A percentile compares a stretch with the other conserved stretches of the same genome.
Conservation (phyloP, 2,888 invertebrate species). For the Alcis repandata region DNA sequence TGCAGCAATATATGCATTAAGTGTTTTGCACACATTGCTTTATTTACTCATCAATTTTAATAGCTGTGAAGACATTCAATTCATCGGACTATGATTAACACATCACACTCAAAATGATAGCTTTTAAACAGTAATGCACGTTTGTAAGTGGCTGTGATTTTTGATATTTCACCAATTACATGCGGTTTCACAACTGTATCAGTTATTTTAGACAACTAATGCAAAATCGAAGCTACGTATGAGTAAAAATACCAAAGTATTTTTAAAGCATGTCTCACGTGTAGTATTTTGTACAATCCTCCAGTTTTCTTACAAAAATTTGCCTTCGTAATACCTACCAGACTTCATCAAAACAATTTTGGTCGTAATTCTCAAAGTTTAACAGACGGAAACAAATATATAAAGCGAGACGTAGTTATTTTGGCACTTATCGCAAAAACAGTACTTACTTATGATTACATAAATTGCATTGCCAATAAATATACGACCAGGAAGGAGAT, state of each 20-base stretch:
- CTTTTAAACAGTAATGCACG: slow-evolving; percentile 16
- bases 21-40: slow-evolving; percentile 9
- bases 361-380: background rate
- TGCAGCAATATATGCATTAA: background rate
- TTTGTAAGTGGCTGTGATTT: slow-evolving; percentile 12
- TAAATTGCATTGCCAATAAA: slow-evolving; percentile 2
- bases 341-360: background rate
- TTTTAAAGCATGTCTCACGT: background rate
- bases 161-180: slow-evolving; percentile 11
- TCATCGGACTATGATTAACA: slow-evolving; percentile 17
- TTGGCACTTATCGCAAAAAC: no score
- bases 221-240: background rate
- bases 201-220: background rate
- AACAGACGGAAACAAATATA: no score
- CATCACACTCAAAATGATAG: slow-evolving; percentile 14
- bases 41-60: slow-evolving; percentile 6
- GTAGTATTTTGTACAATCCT: no score
- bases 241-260: background rate
- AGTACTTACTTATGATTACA: no score
- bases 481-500: background rate
- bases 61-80: slow-evolving; percentile 14
- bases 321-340: no score
- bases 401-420: no score
- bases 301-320: no score
- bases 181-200: slow-evolving; percentile 4